These are phyloP conservation scores for Ctenicera cuprea DNA, from an alignment of 2,888 invertebrate species.

Conservation along the genomic window DNA sequence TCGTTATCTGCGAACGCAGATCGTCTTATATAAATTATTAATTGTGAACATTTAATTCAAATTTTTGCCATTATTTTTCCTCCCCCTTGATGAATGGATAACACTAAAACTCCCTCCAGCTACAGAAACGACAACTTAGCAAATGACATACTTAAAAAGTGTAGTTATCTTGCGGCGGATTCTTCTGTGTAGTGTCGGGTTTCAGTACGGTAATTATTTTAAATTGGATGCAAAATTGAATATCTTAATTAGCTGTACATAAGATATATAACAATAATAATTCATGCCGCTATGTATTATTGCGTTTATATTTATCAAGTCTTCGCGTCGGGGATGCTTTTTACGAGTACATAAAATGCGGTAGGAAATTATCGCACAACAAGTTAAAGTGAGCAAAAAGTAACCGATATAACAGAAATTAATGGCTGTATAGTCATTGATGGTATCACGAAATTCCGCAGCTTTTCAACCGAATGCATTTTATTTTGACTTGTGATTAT, in stretches of 20 bases:
- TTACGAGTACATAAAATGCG: slow-evolving; percentile 24
- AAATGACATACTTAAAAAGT: slow-evolving; percentile 33
- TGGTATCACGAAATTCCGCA: slow-evolving; percentile 30
- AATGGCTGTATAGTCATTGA: slow-evolving; percentile 38
- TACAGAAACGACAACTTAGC: slow-evolving; percentile 10
- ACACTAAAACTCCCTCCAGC: slow-evolving; percentile 22
- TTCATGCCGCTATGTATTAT: slow-evolving; percentile 37
- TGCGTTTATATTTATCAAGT: slow-evolving; percentile 39
- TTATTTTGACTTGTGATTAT: slow-evolving; percentile 5
- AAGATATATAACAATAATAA: slow-evolving; percentile 46
- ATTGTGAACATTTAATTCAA: neutral
- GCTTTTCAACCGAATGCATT: neutral
- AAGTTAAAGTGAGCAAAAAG: slow-evolving; percentile 36
- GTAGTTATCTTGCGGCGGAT: slow-evolving; percentile 29
- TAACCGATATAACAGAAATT: slow-evolving; percentile 34
- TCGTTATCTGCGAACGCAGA: neutral
- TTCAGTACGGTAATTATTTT: slow-evolving; percentile 46
- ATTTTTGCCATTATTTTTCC: neutral
- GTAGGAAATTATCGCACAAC: slow-evolving; percentile 39
- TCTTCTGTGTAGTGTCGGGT: slow-evolving; percentile 33
- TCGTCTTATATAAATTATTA: neutral
- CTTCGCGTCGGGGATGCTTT: slow-evolving; percentile 35
- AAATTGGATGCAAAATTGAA: slow-evolving; percentile 49
- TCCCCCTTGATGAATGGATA: slow-evolving; percentile 24
- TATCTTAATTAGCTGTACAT: slow-evolving; percentile 45